Evolutionary conservation across 2,888 invertebrate species (phyloP).

Genomic region (Alloplasta piceator): DNA sequence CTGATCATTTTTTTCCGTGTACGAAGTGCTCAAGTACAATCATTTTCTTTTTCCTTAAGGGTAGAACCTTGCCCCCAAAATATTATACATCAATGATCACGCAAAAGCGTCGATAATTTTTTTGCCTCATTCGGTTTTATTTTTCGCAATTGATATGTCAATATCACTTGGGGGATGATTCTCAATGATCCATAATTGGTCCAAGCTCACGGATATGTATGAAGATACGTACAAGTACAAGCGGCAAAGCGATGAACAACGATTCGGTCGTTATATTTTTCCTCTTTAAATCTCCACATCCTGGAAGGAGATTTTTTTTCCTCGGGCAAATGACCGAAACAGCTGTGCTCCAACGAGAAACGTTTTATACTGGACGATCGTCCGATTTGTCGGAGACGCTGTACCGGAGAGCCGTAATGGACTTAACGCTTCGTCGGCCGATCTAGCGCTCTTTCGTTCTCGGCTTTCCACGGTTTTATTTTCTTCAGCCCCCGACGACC

Average conservation of each 20-base stretch:
- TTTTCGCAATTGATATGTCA: no score
- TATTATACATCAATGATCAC: no score
- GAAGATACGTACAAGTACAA: no score
- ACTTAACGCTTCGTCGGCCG: conserved; percentile 43
- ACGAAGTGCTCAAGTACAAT: not conserved
- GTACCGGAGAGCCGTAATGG: conserved; percentile 34
- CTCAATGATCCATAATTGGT: not conserved
- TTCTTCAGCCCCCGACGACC: not conserved
- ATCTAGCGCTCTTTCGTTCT: conserved; percentile 10
- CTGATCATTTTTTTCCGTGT: no score
- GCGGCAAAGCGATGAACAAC: no score
- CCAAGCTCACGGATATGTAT: no score
- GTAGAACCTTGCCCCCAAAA: no score
- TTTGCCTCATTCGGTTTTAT: no score
- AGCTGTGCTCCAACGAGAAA: not conserved
- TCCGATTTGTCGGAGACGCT: conserved; percentile 42
- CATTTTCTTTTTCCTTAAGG: not conserved
- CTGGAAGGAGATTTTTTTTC: not conserved
- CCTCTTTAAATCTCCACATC: not conserved
- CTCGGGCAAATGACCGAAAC: conserved; percentile 3
- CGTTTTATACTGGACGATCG: conserved; percentile 1
- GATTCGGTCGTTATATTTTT: not conserved
- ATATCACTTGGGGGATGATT: no score
- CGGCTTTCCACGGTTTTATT: conserved; percentile 16
- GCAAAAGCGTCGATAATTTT: no score